Evolutionary conservation across 37 sponge, comb jelly and placozoan genomes (phyloP), one percentile per base, ranked within the genome.

Genomic region (Hormiphora californensis): DNA sequence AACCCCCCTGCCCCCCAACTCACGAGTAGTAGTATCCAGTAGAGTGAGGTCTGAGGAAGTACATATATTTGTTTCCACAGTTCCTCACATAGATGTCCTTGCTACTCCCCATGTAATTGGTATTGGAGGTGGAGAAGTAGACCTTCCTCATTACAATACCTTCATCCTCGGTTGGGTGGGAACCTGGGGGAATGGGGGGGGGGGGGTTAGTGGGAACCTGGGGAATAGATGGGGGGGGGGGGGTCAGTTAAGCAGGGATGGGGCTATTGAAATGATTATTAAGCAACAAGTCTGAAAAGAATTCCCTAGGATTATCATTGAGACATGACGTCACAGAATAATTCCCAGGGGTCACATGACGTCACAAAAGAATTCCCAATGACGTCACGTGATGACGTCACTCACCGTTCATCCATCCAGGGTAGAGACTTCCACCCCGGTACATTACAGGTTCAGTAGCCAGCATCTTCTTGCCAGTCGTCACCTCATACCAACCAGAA

Each of bases 401-500:
- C 44, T 15, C 35, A 43, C 81, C 81, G 28, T 73, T 46, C 12
- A 73, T 39, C 46, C 46, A 73, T 8, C 81, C 81, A 5, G 81
- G 81, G 46, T 73, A 73, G 11, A 23, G 12, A 15, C 46, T 3
- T 41, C 81, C 81, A 4, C 81, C 81, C 25, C 43, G 40, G 46
- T 22, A 73, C 11, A 73, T 43, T 23, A 46, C 43, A 22, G 27
- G 35, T 1, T 27, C 35, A 27, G 81, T 25, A n/a, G 81, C 81
- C 9, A 73, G 43, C 81, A 43, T 43, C 46, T 21, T 73, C 44
- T 32, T 7, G 1, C 81, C 81, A 27, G 43, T 27, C 27, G 32
- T 73, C 21, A 73, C 81, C 22, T 73, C 81, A 28, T 73, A 73
- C 81, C 81, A 73, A 33, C 81, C 81, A 22, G 81, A 22, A 22